Evolutionary conservation across 2,888 invertebrate species (phyloP).

Genomic region (Lypha dubia): DNA sequence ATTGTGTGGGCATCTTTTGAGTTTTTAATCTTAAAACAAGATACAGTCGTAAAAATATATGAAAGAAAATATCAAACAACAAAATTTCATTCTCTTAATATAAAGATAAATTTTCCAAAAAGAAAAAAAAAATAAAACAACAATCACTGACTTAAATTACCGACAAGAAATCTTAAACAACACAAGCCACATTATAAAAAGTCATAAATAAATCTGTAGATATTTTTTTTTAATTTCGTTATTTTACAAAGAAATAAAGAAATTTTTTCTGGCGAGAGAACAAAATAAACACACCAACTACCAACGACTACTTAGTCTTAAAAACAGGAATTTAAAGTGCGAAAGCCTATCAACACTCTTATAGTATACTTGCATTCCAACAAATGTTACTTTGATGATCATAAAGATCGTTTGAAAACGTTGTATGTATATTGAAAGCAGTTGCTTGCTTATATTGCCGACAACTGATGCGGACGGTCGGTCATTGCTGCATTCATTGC

Average conservation of each 20-base stretch:
- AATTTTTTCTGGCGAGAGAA: neutral
- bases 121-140: too few species aligned
- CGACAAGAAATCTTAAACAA: constrained; percentile 3
- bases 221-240: neutral
- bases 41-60: constrained; percentile 12
- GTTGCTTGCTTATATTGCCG: neutral
- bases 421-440: neutral
- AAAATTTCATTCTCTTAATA: constrained; percentile 30
- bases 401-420: constrained; percentile 8
- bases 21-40: constrained; percentile 28
- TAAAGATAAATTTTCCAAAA: constrained; percentile 2
- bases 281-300: neutral
- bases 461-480: constrained; percentile 30
- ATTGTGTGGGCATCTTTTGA: constrained; percentile 43
- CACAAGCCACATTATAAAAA: constrained; percentile 27
- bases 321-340: constrained; percentile 40
- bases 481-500: constrained; percentile 19
- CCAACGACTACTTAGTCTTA: neutral
- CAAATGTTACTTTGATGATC: neutral
- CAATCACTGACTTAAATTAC: neutral
- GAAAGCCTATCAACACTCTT: constrained; percentile 38
- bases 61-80: constrained; percentile 18
- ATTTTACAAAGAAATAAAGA: constrained; percentile 18
- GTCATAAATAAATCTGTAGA: constrained; percentile 56
- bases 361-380: neutral